Percentiles rank a stretch among this genome's conserved stretches.
These are phyloP conservation scores for Pandemis cinnamomeana DNA, from an alignment of 2,888 invertebrate species.

Conservation along the genomic window DNA sequence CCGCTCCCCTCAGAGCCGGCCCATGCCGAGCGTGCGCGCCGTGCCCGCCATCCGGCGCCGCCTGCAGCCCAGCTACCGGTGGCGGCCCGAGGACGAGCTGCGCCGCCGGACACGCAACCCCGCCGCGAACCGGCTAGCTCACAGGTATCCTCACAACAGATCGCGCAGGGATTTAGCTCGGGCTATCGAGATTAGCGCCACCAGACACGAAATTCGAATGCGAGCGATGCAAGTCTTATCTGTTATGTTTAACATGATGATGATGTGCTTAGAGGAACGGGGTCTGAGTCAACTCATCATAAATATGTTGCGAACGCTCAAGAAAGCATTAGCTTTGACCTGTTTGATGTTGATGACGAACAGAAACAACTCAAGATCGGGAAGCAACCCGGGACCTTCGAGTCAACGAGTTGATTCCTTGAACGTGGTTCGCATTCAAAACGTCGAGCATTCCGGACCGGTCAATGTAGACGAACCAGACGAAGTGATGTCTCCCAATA, in stretches of 20 bases:
- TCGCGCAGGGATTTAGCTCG: constrained; percentile 69
- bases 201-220: constrained; percentile 79
- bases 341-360: constrained; percentile 79
- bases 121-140: constrained; percentile 57
- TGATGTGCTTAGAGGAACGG: constrained; percentile 79
- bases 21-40: constrained; percentile 53
- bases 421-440: constrained; percentile 73
- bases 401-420: constrained; percentile 64
- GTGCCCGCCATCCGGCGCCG: constrained; percentile 62
- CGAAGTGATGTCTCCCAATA: constrained; percentile 56
- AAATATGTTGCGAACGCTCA: constrained; percentile 74
- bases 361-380: constrained; percentile 56
- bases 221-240: constrained; percentile 80
- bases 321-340: constrained; percentile 77
- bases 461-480: constrained; percentile 74
- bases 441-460: constrained; percentile 72
- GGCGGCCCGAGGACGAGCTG: constrained; percentile 70
- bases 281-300: constrained; percentile 78
- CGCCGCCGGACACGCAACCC: constrained; percentile 64
- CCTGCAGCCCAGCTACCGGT: constrained; percentile 61
- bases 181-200: constrained; percentile 73
- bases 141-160: constrained; percentile 58
- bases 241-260: constrained; percentile 83
- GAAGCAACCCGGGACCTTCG: constrained; percentile 55
- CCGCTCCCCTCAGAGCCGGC: constrained; percentile 54